Evolutionary conservation across 2,797 vertebrate species (phyloP), one percentile per base, ranked within the genome.

Genomic region (Microctenopoma lineatum): DNA sequence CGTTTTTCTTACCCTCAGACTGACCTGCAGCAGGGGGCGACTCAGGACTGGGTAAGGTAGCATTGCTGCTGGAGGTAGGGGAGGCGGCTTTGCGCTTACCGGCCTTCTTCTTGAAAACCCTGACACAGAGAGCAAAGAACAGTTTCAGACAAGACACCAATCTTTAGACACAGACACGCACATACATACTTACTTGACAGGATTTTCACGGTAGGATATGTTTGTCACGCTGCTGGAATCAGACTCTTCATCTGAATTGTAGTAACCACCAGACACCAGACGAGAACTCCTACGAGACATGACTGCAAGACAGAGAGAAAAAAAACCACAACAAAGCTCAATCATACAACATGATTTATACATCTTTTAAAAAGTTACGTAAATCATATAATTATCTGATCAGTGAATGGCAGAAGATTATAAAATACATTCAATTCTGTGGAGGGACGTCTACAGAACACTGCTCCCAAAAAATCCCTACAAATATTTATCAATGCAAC

Each of bases 241-340:
- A 0, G 88, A 92, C 4, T 92, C 90, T 2, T 93, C 90, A 21
- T 92, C 91, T 14, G 90, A 88, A 27, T 91, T 82, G 39, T 90
- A 91, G 83, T 92, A 91, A 16, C 90, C 85, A 0, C 89, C 87
- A 1, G 88, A 86, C 54, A 86, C 55, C 62, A 93, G 77, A 10
- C 92, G 91, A n/a, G 85, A 84, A 65, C 92, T 93, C 66, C 92
- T 83, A 13, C 92, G 89, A 70, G 90, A 80, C 92, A 93, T 93
- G 72, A 51, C 91, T 93, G 82, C 47, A 70, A 64, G 51, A 70
- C 42, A 70, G 9, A 11, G n/a, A 66, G 38, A 63, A 45, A 73
- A 0, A 21, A 11, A 32, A 32, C 7, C 5, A 32, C 29, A 21
- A 21, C 21, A 21, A 21, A 21, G 21, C 21, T 21, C 21, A 21